These are phyloP conservation scores for Propithecus coquereli DNA, from an alignment of 2,113 vertebrate species.

Conservation along the genomic window DNA sequence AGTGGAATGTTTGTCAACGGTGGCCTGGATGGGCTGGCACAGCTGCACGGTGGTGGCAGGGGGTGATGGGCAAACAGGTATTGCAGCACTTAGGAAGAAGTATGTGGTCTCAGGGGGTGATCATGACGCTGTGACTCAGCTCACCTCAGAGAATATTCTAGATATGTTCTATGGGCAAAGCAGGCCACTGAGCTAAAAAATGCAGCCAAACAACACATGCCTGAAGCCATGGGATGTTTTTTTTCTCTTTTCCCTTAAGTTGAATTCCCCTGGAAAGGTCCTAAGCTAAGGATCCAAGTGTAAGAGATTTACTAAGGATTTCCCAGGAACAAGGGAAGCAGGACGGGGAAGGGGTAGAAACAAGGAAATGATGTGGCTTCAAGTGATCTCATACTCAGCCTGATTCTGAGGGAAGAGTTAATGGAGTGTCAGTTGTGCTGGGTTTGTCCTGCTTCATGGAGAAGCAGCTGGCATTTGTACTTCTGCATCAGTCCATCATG, in stretches of 20 bases:
- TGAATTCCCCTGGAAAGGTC: background rate
- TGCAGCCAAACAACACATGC: background rate
- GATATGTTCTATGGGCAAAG: background rate
- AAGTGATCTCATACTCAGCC: background rate
- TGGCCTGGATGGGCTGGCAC: background rate
- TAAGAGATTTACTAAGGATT: background rate
- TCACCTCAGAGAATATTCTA: background rate
- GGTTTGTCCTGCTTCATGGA: background rate
- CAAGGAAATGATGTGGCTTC: background rate
- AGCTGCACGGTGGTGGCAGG: background rate
- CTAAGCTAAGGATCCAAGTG: background rate
- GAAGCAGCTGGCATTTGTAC: background rate
- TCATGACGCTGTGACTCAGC: background rate
- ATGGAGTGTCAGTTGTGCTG: background rate
- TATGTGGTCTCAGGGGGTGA: background rate
- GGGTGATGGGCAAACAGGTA: background rate
- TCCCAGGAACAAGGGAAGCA: background rate
- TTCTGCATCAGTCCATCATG: background rate
- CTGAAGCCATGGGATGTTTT: background rate
- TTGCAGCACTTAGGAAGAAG: background rate
- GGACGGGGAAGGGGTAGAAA: background rate
- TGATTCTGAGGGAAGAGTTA: background rate
- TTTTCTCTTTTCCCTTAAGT: background rate
- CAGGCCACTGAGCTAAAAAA: background rate
- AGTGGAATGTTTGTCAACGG: background rate